A percentile compares a stretch with the other conserved stretches of the same genome.
These are phyloP conservation scores for Ricordea florida DNA, from an alignment of 92 coral and sea anemone genomes.

Conservation along the genomic window DNA sequence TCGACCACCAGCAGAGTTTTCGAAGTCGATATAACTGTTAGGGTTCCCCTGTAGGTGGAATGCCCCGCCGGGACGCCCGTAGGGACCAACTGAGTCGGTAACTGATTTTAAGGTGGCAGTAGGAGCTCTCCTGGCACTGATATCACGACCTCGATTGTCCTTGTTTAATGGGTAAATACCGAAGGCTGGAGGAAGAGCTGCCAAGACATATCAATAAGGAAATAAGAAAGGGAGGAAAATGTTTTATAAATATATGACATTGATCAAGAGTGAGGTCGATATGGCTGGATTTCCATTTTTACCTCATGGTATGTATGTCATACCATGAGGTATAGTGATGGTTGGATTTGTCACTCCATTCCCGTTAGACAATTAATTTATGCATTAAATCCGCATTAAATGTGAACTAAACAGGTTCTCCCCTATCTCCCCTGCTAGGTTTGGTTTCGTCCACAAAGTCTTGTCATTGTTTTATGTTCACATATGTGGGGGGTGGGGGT, in stretches of 20 bases:
- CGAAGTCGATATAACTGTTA: conserved; percentile 69
- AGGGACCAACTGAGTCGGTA: conserved; percentile 50
- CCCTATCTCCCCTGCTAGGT: too few species aligned
- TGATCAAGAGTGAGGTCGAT: too few species aligned
- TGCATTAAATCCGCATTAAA: too few species aligned
- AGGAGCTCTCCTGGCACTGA: conserved; percentile 69
- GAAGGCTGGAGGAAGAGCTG: conserved; percentile 70
- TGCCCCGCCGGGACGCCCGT: conserved; percentile 66
- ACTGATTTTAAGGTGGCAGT: conserved; percentile 29
- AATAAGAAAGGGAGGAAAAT: not conserved
- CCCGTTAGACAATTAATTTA: too few species aligned
- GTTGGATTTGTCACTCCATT: too few species aligned
- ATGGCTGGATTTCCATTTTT: too few species aligned
- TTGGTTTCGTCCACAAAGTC: too few species aligned
- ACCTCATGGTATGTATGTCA: too few species aligned
- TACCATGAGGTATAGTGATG: too few species aligned
- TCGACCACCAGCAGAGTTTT: conserved; percentile 60
- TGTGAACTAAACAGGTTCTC: too few species aligned
- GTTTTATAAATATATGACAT: not conserved
- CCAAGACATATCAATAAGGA: not conserved
- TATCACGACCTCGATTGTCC: conserved; percentile 62
- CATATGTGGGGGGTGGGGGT: too few species aligned
- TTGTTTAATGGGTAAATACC: conserved; percentile 75
- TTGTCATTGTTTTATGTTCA: too few species aligned
- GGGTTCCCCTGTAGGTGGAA: conserved; percentile 43